phyloP scores from a whole-genome alignment of 64 coral and sea anemone genomes.

The Orbicella faveolata region DNA sequence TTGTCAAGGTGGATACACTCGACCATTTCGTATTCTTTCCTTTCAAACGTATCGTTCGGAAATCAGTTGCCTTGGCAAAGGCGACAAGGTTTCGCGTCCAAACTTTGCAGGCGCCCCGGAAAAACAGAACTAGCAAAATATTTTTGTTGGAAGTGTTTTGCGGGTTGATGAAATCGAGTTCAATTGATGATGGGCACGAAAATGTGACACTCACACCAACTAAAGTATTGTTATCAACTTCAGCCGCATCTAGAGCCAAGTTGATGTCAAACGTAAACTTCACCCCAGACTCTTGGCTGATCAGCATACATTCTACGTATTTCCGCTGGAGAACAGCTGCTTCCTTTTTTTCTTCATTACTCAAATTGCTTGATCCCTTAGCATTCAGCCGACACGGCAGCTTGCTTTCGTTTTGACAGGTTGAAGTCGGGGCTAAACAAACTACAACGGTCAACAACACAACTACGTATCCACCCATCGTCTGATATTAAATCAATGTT shows the following conservation, averaged over 20 bases:
- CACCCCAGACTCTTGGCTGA: neutral
- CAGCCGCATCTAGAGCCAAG: neutral
- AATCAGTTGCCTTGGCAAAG: slow-evolving; percentile 22
- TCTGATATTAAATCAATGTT: neutral
- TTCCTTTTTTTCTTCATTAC: neutral
- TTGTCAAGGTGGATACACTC: neutral
- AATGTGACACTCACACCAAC: neutral
- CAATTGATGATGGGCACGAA: neutral
- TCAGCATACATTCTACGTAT: neutral
- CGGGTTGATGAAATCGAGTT: slow-evolving; percentile 18
- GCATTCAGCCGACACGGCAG: neutral
- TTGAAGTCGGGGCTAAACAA: neutral
- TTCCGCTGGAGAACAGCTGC: neutral
- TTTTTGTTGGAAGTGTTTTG: slow-evolving; percentile 22
- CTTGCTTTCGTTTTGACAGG: neutral
- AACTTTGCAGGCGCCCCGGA: slow-evolving; percentile 1
- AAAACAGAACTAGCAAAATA: neutral
- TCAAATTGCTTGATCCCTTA: neutral
- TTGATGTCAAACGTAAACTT: neutral
- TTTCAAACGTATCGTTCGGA: neutral
- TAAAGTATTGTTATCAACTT: neutral
- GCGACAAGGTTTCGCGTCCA: neutral
- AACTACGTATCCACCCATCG: neutral
- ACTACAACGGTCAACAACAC: neutral
- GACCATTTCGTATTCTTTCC: neutral